These are phyloP conservation scores for Eremobia ochroleuca DNA, from an alignment of 2,888 invertebrate species.

Conservation along the genomic window DNA sequence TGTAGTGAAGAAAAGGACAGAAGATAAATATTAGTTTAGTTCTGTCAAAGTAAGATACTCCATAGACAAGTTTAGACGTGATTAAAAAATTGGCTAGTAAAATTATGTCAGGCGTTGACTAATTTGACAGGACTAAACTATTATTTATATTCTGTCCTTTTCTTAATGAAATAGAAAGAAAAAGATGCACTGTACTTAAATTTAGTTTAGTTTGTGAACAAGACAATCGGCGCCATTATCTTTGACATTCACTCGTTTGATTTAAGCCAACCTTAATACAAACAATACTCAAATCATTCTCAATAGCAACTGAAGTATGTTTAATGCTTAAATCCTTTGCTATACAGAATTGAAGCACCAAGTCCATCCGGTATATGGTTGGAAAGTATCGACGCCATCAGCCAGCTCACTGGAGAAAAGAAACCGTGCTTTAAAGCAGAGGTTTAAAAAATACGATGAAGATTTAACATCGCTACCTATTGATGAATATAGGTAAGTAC, in stretches of 20 bases:
- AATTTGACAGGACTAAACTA: no score
- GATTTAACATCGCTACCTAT: conserved; percentile 81
- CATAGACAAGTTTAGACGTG: no score
- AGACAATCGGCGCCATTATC: no score
- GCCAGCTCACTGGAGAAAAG: conserved; percentile 69
- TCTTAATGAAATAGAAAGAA: no score
- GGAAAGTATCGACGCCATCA: conserved; percentile 68
- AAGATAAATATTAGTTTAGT: no score
- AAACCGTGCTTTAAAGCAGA: conserved; percentile 67
- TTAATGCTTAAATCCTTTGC: neutral
- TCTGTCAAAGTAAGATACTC: no score
- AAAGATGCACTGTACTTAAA: no score
- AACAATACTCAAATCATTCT: neutral
- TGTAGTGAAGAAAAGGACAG: no score
- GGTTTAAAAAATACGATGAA: conserved; percentile 77
- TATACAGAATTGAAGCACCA: conserved; percentile 72
- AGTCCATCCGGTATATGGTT: conserved; percentile 83
- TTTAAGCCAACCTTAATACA: neutral
- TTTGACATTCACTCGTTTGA: neutral
- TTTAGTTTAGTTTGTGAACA: no score
- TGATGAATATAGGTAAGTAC: conserved; percentile 82
- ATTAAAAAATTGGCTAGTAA: no score
- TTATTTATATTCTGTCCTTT: no score
- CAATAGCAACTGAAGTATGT: neutral
- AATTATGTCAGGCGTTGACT: no score